These are phyloP conservation scores for Drosophila antonietae DNA, from an alignment of 2,888 invertebrate species.

Conservation along the genomic window DNA sequence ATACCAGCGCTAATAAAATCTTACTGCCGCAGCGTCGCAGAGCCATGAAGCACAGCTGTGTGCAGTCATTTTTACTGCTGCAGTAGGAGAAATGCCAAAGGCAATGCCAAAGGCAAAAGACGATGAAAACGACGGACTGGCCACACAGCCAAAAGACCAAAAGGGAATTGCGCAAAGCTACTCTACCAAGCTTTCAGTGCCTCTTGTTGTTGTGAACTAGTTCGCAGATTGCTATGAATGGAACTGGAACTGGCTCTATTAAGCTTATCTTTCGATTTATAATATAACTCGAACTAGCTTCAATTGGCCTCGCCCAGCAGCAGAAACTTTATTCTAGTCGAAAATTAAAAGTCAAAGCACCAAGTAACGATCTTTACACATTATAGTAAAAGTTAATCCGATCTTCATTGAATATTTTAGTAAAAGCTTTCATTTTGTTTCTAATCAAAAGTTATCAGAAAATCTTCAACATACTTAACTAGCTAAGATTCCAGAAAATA, in stretches of 20 bases:
- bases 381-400: too few species aligned
- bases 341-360: background rate
- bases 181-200: background rate
- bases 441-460: background rate
- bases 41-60: conserved; percentile 80
- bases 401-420: background rate
- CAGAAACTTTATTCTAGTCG: background rate
- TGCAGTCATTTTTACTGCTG: conserved; percentile 81
- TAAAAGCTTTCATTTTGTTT: background rate
- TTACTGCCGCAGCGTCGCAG: conserved; percentile 72
- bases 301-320: too few species aligned
- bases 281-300: conserved; percentile 6
- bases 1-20: conserved; percentile 81
- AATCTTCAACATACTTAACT: background rate
- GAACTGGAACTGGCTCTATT: conserved; percentile 15
- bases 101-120: conserved; percentile 50
- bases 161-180: conserved; percentile 25
- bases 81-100: conserved; percentile 51
- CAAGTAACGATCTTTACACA: too few species aligned
- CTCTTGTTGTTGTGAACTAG: conserved; percentile 20
- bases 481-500: too few species aligned
- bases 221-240: conserved; percentile 36
- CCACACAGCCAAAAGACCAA: conserved; percentile 34
- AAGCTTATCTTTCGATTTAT: conserved; percentile 29
- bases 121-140: conserved; percentile 27